Base-by-base conservation (phyloP, 1,140 invertebrate species). In the Drosophila rufa region DNA sequence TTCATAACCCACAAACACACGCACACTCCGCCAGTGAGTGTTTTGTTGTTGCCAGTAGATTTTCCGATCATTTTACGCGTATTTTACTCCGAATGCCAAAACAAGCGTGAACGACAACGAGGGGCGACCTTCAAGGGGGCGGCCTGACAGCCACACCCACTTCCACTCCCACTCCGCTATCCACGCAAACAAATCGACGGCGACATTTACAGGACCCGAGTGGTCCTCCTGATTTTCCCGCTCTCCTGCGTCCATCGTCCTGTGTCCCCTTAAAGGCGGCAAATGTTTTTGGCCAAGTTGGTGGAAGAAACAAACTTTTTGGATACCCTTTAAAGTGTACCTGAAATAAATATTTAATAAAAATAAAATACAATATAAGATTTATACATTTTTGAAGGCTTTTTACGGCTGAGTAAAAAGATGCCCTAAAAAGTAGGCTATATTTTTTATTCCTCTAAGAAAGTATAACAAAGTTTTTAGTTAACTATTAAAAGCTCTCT, bases 61-160 rank as follows among this genome's bases (percentile, higher is more conserved):
- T 76, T 75, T 76, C 45, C 71, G 53, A 76, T 76, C 74, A 75
- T 76, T 76, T 76, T 67, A 76, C 74, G 73, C 73, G 73, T 75
- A 75, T 75, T 75, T 75, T 75, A 65, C 51, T 75, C 53, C 33
- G 60, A 75, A 75, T 75, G 73, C 58, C 73, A 65, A 57, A 65
- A 75, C 71, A 74, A 75, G 71, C 71, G 53, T 58, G 7, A 65
- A 74, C 17, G 48, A 19, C 65, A 56, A 25, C 42, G 62, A 69
- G 51, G 47, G 43, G 25, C 33, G 42, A 43, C 58, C 71, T 69
- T 67, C 27, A 22, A 43, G 19, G 30, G 45, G 25, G 36, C 6
- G 43, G 17, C 42, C 17, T n/a, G 2, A 38, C 50, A 38, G 27
- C 25, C 36, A 57, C 19, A 15, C 19, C 27, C 7, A 36, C 25